Evolutionary conservation across 2,888 invertebrate genomes (phyloP).

Genomic region (Pyrocoelia pectoralis): DNA sequence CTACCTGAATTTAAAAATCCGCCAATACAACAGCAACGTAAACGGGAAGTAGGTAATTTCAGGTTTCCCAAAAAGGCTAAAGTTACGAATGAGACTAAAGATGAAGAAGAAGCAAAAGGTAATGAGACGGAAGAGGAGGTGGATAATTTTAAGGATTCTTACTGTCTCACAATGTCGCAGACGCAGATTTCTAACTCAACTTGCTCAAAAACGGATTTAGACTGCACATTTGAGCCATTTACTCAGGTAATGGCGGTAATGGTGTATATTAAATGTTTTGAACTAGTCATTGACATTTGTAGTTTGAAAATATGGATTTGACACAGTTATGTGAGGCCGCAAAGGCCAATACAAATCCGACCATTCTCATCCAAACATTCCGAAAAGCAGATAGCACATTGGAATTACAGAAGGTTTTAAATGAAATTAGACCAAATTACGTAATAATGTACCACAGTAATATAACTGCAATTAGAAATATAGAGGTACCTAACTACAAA

Average conservation of each 20-base stretch:
- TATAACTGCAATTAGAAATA: constrained; percentile 85
- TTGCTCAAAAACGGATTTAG: constrained; percentile 45
- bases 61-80: constrained; percentile 10
- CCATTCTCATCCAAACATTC: constrained; percentile 80
- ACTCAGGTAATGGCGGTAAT: constrained; percentile 63
- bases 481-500: too few species aligned
- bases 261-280: too few species aligned
- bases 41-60: neutral
- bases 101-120: constrained; percentile 33
- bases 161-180: constrained; percentile 76
- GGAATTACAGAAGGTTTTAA: constrained; percentile 74
- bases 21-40: neutral
- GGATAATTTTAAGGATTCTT: constrained; percentile 67
- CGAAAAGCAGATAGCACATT: constrained; percentile 77
- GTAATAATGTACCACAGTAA: constrained; percentile 92
- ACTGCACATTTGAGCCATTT: constrained; percentile 67
- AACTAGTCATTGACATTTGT: constrained; percentile 39
- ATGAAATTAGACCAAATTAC: constrained; percentile 76
- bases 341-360: constrained; percentile 63
- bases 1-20: constrained; percentile 43
- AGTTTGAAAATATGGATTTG: constrained; percentile 74
- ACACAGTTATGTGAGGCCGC: constrained; percentile 64
- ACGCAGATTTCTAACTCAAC: constrained; percentile 38
- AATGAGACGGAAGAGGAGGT: constrained; percentile 57
- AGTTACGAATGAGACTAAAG: constrained; percentile 28